Conservation (phyloP, 2,888 invertebrate genomes). For the Agrotis segetum region DNA sequence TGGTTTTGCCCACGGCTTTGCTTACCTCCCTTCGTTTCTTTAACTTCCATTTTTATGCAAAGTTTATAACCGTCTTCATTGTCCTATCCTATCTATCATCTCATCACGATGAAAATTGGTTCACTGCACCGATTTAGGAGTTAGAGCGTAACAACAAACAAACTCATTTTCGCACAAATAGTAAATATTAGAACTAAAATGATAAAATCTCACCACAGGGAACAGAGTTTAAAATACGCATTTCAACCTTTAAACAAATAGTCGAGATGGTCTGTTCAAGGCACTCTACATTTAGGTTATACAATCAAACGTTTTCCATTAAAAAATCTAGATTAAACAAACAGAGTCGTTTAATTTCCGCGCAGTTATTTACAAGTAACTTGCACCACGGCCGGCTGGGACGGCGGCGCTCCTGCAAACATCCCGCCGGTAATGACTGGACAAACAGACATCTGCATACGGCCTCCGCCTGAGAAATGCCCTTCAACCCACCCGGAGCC, state of each 20-base stretch:
- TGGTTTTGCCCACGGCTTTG: no score
- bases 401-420: conserved; percentile 72
- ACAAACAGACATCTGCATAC: conserved; percentile 92
- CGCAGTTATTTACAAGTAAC: conserved; percentile 42
- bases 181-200: no score
- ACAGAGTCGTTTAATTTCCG: conserved; percentile 46
- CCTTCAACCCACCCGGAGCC: conserved; percentile 47
- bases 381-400: conserved; percentile 62
- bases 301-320: conserved; percentile 38
- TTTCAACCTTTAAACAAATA: neutral
- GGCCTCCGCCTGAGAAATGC: conserved; percentile 72
- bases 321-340: conserved; percentile 42
- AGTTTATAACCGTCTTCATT: no score
- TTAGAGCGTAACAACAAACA: no score
- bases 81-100: no score
- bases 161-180: no score
- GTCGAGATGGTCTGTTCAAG: neutral
- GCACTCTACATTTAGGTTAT: conserved; percentile 22
- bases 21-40: no score
- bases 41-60: no score
- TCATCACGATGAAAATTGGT: no score
- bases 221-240: neutral
- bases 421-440: conserved; percentile 90
- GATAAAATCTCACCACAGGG: neutral
- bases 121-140: no score